Percentiles rank a stretch among this genome's conserved stretches.
phyloP scores from a whole-genome alignment of 2,888 invertebrate genomes.

The Tetheella fluctuosa region DNA sequence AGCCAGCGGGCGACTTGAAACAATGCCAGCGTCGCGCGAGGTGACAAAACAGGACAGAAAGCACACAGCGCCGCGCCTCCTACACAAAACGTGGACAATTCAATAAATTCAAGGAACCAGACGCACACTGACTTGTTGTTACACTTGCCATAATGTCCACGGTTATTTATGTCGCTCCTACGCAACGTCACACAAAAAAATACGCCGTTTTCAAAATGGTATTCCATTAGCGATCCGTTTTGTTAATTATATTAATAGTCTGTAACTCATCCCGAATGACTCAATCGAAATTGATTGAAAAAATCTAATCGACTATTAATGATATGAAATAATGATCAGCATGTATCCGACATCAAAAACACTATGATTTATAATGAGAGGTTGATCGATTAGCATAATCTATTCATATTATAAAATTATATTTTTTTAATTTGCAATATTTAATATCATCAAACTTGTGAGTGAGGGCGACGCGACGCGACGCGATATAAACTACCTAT shows the following conservation, averaged over 20 bases:
- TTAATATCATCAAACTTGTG: too few relatives aligned
- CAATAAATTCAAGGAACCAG: slow-evolving; percentile 50
- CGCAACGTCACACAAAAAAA: slow-evolving; percentile 51
- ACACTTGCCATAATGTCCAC: slow-evolving; percentile 42
- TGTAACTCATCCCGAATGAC: slow-evolving; percentile 47
- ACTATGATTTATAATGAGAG: slow-evolving; percentile 50
- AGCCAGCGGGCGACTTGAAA: slow-evolving; percentile 61
- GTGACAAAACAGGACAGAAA: slow-evolving; percentile 29
- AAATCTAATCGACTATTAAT: slow-evolving; percentile 52
- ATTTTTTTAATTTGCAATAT: slow-evolving; percentile 20
- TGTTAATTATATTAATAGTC: slow-evolving; percentile 47
- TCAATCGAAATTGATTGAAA: slow-evolving; percentile 44
- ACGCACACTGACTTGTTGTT: slow-evolving; percentile 34
- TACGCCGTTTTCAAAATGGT: slow-evolving; percentile 48
- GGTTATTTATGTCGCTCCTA: slow-evolving; percentile 62
- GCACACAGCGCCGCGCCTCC: slow-evolving; percentile 46
- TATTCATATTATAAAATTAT: slow-evolving; percentile 38
- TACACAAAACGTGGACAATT: slow-evolving; percentile 23
- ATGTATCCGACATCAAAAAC: slow-evolving; percentile 44
- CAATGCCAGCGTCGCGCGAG: slow-evolving; percentile 42
- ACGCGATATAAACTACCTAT: neutral
- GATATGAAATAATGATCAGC: slow-evolving; percentile 44
- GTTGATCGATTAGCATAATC: slow-evolving; percentile 54
- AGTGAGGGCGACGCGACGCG: neutral
- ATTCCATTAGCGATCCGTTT: slow-evolving; percentile 40